Base-by-base conservation (phyloP, 2,113 vertebrate species). In the Tor tambroides region DNA sequence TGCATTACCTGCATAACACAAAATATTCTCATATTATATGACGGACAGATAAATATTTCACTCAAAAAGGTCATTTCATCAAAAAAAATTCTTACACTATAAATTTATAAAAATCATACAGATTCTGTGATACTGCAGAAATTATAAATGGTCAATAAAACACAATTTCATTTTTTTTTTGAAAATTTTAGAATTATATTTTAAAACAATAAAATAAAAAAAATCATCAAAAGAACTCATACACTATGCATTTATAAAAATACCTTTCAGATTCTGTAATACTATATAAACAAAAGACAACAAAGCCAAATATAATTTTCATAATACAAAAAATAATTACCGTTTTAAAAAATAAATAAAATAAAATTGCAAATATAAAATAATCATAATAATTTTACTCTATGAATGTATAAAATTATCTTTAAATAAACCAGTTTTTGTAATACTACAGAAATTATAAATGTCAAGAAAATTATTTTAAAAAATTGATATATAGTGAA, bases 1-100 rank as follows among this genome's bases (percentile, higher is more conserved):
- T 0, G 95, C 88, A 76, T 95, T 98, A 65, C 98, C 98, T 99
- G 90, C 6, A 89, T 80, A 67, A 88, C 23, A 46, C 23, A 46
- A 41, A 83, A 84, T 21, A 46, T 28, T 61, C 19, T n/a, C n/a
- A 67, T 5, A 46, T 15, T 76, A 49, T 76, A 46, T 28, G 41
- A 49, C 4, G n/a, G 11, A 28, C 5, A 28, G 23, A 49, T 23
- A 76, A 26, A 3, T 49, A 76, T 49, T 49, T 72, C 10, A 38
- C 32, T 38, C 32, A 38, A 4, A 21, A 23, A 21, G 26, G 28
- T 65, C 2, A 71, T 19, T 38, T 72, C 4, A 72, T 35, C 6
- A 72, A 38, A n/a, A 72, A 38, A 8, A 72, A 72, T 10, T 67
- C 14, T 17, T 67, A 7, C 14, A 23, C 9, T 5, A 32, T 38